These are phyloP conservation scores for Slavum lentiscoides DNA, from an alignment of 2,888 invertebrate species.

Conservation along the genomic window DNA sequence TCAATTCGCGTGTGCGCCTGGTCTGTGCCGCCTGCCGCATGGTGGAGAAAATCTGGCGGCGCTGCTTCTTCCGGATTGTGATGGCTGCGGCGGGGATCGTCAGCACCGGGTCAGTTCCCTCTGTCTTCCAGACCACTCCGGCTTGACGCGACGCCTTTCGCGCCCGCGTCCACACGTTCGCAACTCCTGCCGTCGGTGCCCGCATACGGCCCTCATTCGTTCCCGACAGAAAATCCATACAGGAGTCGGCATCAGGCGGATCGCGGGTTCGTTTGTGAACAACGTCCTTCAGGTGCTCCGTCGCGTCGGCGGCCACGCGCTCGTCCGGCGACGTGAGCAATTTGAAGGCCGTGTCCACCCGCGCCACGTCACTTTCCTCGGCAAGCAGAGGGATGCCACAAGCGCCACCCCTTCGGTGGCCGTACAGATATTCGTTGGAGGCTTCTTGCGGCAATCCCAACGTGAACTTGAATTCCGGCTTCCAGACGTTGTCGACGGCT, in stretches of 20 bases:
- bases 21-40: no score
- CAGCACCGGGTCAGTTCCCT: no score
- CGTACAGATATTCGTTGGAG: neutral
- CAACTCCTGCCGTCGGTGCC: neutral
- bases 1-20: no score
- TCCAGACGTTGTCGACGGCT: fast-evolving
- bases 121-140: no score
- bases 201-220: no score
- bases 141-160: neutral
- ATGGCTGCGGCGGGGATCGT: no score
- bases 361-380: neutral
- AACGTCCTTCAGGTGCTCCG: neutral
- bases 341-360: neutral
- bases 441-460: neutral
- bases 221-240: neutral
- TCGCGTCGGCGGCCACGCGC: neutral
- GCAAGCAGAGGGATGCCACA: neutral
- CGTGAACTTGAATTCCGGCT: neutral
- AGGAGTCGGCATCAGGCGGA: fast-evolving
- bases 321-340: neutral
- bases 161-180: neutral
- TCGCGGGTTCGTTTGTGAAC: neutral
- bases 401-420: fast-evolving
- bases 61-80: neutral
- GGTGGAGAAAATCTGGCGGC: no score